Base-by-base conservation (phyloP, 92 coral and sea anemone genomes). In the Porites evermanni region DNA sequence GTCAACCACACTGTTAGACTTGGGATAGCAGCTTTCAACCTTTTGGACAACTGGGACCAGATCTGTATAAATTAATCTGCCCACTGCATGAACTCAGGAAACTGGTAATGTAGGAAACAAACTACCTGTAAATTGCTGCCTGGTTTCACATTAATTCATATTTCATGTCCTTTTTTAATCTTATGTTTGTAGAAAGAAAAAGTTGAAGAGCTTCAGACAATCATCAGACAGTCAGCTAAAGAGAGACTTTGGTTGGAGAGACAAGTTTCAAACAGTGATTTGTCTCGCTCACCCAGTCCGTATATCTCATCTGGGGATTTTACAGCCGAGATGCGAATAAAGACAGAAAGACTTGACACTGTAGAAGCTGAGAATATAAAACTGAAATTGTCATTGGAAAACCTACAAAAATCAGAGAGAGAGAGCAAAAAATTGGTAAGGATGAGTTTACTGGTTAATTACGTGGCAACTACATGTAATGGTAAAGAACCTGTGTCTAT, bases 221-320 rank as follows among this genome's bases (percentile, higher is more conserved):
- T 97, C 21, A 88, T 97, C 53, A 79, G 92, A 23, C 96, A 95
- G 67, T 91, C 95, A 60, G 96, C 98, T 61, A 92, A 94, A 75
- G 99, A 97, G 44, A 90, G 95, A 70, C 82, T 97, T 19, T 79
- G 92, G 80, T 77, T 97, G n/a, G 98, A 97, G 83, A 97, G 92
- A 81, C 96, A 95, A 72, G 85, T 93, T 23, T 93, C 96, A 21
- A 88, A 80, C 53, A 86, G 79, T 2, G 92, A 81, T 68, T 68
- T 80, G 2, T 84, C 95, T 50, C 77, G 93, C 32, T 44, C 86
- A 58, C 80, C 95, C 24, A 94, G 90, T 59, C 95, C 97, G 19
- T 51, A 51, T 5, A 44, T 81, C 70, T 66, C 68, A 19, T 61
- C 86, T 38, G 74, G 83, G 23, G 90, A 91, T 74, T 88, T 79